Evolutionary conservation across 2,888 invertebrate species (phyloP), one percentile per base, ranked within the genome.

Genomic region (Pheosia gnoma): DNA sequence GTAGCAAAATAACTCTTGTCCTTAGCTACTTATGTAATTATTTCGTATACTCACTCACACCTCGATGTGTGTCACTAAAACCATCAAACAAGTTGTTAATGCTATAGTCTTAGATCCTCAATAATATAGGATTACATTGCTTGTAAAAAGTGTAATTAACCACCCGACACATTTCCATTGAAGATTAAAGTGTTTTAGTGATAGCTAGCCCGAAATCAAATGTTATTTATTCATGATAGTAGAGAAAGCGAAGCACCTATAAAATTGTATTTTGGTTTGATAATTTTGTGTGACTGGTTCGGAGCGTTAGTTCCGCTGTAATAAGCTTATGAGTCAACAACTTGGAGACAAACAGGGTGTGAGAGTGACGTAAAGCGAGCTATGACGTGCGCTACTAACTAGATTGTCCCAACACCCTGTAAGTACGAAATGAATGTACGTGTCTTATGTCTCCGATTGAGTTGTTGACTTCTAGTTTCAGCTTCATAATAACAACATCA

Each of bases 361-460:
- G 57, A 43, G 25, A 7, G 45, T 57, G 57, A 57, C 57, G 57
- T 45, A 57, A 36, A 7, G 41, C 41, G 6, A 0, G 45, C 43
- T 45, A 45, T 57, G 57, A 57, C 57, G 57, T 36, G 45, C 13
- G 57, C 25, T 1, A 25, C 41, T 56, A 39, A 41, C 36, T 36
- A 45, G 45, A 57, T 57, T 45, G 45, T 45, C 43, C 36, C 53
- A 51, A 54, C 38, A 38, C 37, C 54, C 54, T 54, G 54, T 51
- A n/a, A 5, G 9, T 51, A 47, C 11, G 47, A 6, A 10, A 11
- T n/a, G 10, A 37, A 53, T 37, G 53, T 53, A 6, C 37, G 53
- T 11, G 36, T 37, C 37, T 37, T 37, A 37, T 11, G 36, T 37
- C 37, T 37, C 11, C 37, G 37, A 53, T 53, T 37, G 53, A 37